These are phyloP conservation scores for Zapornia atra DNA, from an alignment of 2,113 vertebrate genomes.

Conservation along the genomic window DNA sequence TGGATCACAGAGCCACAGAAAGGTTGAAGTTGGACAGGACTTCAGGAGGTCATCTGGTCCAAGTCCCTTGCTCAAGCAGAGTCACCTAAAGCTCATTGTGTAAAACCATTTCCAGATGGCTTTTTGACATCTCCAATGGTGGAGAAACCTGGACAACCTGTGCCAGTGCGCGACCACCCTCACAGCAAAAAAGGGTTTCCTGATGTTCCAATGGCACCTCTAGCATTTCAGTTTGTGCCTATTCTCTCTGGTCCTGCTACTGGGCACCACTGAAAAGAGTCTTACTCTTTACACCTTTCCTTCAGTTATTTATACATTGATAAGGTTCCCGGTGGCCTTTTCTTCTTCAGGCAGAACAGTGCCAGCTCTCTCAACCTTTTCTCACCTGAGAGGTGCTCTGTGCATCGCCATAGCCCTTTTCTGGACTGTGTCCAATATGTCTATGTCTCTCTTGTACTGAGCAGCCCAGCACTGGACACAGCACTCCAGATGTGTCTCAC, in stretches of 20 bases:
- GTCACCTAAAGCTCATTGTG: not conserved
- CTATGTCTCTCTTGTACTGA: not conserved
- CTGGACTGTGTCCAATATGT: accelerated
- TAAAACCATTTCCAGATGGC: not conserved
- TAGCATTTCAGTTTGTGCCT: not conserved
- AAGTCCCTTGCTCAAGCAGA: not conserved
- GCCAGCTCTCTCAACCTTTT: not conserved
- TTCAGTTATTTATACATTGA: not conserved
- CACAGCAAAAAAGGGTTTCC: not conserved
- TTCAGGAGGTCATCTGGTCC: not conserved
- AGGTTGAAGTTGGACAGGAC: not conserved
- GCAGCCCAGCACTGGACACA: not conserved
- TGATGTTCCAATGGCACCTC: not conserved
- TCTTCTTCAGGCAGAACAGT: not conserved
- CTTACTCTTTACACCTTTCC: not conserved
- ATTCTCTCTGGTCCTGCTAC: not conserved
- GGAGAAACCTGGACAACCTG: not conserved
- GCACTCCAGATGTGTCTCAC: not conserved
- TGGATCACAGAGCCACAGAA: not conserved
- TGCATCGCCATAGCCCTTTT: not conserved
- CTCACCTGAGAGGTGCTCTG: not conserved
- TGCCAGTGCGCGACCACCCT: not conserved
- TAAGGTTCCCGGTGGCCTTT: not conserved
- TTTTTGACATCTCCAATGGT: not conserved
- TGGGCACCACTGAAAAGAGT: accelerated